These are phyloP conservation scores for Nomada ruficornis DNA, from an alignment of 2,888 invertebrate species.

Conservation along the genomic window DNA sequence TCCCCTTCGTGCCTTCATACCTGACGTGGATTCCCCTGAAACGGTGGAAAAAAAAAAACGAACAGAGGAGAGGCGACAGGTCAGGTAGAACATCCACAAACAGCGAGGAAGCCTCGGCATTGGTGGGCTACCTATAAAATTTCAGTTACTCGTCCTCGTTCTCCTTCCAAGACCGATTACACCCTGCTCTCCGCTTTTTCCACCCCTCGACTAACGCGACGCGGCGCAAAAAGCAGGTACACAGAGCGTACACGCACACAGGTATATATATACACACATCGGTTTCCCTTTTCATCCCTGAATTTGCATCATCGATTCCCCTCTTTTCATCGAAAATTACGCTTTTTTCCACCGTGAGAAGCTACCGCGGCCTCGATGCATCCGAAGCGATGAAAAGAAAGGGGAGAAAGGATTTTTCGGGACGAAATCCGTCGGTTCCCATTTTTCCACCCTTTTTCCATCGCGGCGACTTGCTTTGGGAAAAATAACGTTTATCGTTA, in stretches of 20 bases:
- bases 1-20: conserved; percentile 73
- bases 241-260: conserved; percentile 26
- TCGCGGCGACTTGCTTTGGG: conserved; percentile 20
- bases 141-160: conserved; percentile 76
- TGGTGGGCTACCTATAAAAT: conserved; percentile 80
- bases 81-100: conserved; percentile 76
- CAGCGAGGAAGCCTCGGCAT: conserved; percentile 50
- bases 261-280: conserved; percentile 9
- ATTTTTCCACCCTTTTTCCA: conserved; percentile 69
- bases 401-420: conserved; percentile 71
- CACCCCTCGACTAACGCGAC: conserved; percentile 29
- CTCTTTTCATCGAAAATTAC: conserved; percentile 69
- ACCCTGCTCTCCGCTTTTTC: conserved; percentile 27
- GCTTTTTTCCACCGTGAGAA: conserved; percentile 70
- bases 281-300: conserved; percentile 62
- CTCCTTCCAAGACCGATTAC: conserved; percentile 44
- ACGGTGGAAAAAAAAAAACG: conserved; percentile 77
- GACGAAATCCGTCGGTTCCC: conserved; percentile 72
- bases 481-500: conserved; percentile 53
- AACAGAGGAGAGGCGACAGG: conserved; percentile 66
- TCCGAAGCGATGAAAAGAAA: conserved; percentile 9
- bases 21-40: conserved; percentile 82
- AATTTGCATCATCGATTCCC: conserved; percentile 79
- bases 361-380: conserved; percentile 26
- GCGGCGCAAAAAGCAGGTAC: conserved; percentile 64